Conservation (phyloP, 2,797 vertebrate species). For the Lepus townsendii region DNA sequence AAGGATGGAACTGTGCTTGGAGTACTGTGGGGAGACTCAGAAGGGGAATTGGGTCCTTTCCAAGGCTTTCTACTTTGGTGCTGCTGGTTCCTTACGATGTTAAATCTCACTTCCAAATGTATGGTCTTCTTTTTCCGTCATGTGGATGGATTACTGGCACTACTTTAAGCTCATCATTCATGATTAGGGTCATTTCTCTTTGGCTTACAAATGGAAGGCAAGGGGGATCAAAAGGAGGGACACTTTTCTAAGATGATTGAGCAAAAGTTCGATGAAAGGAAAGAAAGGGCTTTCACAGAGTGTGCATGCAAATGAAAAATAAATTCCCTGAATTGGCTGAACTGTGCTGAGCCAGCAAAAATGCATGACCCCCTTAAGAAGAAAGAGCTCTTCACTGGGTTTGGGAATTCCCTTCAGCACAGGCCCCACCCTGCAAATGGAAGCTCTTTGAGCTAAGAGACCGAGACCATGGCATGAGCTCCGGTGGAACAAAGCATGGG, state of each 20-base stretch:
- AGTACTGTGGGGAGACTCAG: neutral
- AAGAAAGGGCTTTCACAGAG: neutral
- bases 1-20: neutral
- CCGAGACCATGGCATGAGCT: too few species aligned
- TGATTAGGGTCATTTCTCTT: neutral
- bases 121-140: neutral
- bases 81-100: neutral
- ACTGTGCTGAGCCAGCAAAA: conserved; percentile 10
- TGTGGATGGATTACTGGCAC: neutral
- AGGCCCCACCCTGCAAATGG: too few species aligned
- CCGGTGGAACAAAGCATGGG: neutral
- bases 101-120: neutral
- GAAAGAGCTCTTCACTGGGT: neutral
- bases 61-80: neutral
- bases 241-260: conserved; percentile 9
- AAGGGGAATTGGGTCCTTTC: neutral
- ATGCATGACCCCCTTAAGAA: neutral
- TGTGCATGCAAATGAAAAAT: neutral
- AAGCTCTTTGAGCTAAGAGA: too few species aligned
- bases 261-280: neutral
- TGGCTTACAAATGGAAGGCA: conserved; percentile 15
- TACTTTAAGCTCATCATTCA: neutral
- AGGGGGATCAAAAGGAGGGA: neutral
- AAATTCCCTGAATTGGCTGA: neutral
- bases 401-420: neutral